Evolutionary conservation across 2,113 vertebrate species (phyloP).

Genomic region (Passer domesticus): DNA sequence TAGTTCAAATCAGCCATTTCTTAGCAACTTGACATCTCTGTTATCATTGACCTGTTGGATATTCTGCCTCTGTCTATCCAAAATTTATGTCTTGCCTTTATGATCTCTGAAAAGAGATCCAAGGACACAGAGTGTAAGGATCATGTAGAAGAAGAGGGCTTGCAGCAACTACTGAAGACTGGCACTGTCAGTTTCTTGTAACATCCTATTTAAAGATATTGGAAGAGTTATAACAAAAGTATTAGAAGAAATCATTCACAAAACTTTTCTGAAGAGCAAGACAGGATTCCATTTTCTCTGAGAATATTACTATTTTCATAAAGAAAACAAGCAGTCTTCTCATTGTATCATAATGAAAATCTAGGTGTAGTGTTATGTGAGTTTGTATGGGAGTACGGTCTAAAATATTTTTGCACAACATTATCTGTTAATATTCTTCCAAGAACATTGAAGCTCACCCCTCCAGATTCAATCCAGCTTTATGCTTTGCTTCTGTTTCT

Average conservation of each 20-base stretch:
- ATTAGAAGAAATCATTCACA: not conserved
- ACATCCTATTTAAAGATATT: not conserved
- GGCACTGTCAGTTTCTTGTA: not conserved
- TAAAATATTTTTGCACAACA: not conserved
- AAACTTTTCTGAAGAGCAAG: not conserved
- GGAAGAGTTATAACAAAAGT: not conserved
- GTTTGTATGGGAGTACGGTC: not conserved
- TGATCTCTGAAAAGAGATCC: not conserved
- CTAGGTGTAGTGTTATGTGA: not conserved
- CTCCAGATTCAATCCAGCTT: not conserved
- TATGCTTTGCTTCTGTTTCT: not conserved
- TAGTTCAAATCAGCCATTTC: not conserved
- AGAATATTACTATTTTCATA: not conserved
- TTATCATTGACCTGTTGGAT: not conserved
- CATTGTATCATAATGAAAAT: not conserved
- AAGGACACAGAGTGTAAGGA: not conserved
- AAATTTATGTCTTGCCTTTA: not conserved
- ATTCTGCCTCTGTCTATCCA: not conserved
- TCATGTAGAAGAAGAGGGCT: not conserved
- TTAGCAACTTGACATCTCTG: rapidly evolving
- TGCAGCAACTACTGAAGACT: not conserved
- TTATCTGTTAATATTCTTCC: not conserved
- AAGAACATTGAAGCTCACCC: not conserved
- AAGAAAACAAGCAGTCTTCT: not conserved
- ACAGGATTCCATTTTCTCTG: not conserved